Evolutionary conservation across 2,113 vertebrate species (phyloP), one percentile per base, ranked within the genome.

Genomic region (Xenus cinereus): DNA sequence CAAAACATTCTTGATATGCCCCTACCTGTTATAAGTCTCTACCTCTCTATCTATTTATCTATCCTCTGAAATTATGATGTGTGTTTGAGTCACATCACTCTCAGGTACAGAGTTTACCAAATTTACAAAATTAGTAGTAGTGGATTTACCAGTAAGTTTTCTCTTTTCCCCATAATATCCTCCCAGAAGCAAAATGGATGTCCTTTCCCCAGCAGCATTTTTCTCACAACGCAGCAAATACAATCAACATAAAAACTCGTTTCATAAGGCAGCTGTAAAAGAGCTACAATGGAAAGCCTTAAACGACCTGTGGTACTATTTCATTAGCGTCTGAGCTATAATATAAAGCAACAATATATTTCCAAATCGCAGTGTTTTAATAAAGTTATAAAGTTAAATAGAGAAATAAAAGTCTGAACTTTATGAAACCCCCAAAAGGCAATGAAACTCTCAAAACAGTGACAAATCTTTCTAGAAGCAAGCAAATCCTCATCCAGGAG

Each of bases 381-480:
- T 92, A 94, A 96, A 97, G 87, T 90, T 87, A 88, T 95, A 90
- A 96, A 92, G 43, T 88, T 94, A 93, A 97, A 90, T 6, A 53
- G 60, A 81, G 79, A 95, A 94, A 96, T 93, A 94, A 90, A 96
- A 90, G 69, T 10, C 71, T 37, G 37, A 94, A 81, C 51, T 94
- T 91, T 91, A 87, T 78, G 62, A 89, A 97, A 54, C 56, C 74
- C 89, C 87, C 87, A 32, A 96, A 89, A 97, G 75, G 91, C 84
- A 90, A 69, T 84, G 87, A 95, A 97, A 95, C 27, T 17, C 92
- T 95, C 76, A 69, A 75, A 95, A n/a, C 59, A 74, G 62, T 84
- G 87, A 66, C 57, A 93, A 78, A 45, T 81, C 46, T 48, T 89
- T 78, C 39, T 39, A 77, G 91, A 95, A 97, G 56, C 84, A 95